Conservation (phyloP, 2,888 invertebrate genomes). For the Crocallis elinguaria region DNA sequence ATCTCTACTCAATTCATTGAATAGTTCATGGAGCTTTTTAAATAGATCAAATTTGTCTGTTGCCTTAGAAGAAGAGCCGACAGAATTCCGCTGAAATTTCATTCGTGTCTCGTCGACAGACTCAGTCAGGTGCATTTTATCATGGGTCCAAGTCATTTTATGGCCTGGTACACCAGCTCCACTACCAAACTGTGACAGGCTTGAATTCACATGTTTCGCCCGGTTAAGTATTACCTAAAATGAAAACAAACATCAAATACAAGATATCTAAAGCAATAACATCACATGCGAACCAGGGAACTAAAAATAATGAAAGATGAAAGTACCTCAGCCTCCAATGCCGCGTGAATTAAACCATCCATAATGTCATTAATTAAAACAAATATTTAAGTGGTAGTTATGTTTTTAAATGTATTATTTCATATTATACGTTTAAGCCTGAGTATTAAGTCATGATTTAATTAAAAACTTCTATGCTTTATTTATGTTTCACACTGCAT, state of each 20-base stretch:
- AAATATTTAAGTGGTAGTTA: slow-evolving; percentile 73
- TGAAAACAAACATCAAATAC: slow-evolving; percentile 30
- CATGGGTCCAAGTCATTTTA: slow-evolving; percentile 84
- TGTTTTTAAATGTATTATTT: slow-evolving; percentile 72
- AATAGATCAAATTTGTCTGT: slow-evolving; percentile 79
- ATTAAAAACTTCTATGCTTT: slow-evolving; percentile 80
- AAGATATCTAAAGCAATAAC: slow-evolving; percentile 11
- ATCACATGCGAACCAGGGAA: slow-evolving; percentile 42
- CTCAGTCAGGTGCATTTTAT: slow-evolving; percentile 80
- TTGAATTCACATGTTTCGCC: slow-evolving; percentile 81
- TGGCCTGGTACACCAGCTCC: slow-evolving; percentile 79
- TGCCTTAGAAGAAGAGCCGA: slow-evolving; percentile 64
- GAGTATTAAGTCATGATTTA: slow-evolving; percentile 84
- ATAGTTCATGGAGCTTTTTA: slow-evolving; percentile 80
- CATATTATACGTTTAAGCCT: slow-evolving; percentile 75
- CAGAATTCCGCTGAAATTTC: slow-evolving; percentile 76
- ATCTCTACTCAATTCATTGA: slow-evolving; percentile 77
- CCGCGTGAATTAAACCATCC: slow-evolving; percentile 85
- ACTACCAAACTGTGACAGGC: slow-evolving; percentile 75
- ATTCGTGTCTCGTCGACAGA: slow-evolving; percentile 79
- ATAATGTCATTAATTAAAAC: slow-evolving; percentile 82
- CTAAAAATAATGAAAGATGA: slow-evolving; percentile 60
- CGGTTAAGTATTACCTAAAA: slow-evolving; percentile 80
- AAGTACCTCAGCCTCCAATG: slow-evolving; percentile 84
- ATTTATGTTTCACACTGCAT: slow-evolving; percentile 84